Evolutionary conservation across 2,113 vertebrate species (phyloP), one percentile per base, ranked within the genome.

Genomic region (Amphilophus citrinellus): DNA sequence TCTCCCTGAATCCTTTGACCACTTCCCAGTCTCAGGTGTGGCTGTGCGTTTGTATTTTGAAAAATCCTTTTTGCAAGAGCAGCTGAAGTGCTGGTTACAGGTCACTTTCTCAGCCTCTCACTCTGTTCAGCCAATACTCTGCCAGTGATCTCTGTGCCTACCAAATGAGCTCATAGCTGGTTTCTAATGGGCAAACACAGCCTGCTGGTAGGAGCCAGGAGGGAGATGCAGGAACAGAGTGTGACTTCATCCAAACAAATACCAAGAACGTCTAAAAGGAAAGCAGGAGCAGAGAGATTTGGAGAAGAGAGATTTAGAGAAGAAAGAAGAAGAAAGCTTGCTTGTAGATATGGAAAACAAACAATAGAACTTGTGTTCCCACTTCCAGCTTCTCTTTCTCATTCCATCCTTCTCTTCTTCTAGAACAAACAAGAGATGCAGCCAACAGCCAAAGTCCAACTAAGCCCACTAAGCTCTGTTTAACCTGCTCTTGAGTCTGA

Each of bases 391-490:
- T 73, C 66, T 53, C 3, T 27, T 53, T 32, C 66, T 53, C 17
- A n/a, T 73, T 59, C 61, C 35, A 22, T 73, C 35, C 4, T 65
- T 32, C 13, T 73, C 66, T 61, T 27, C 76, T 24, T 78, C 30
- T 8, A 77, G 63, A 71, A 87, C 77, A 87, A 73, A 73, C 63
- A 68, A n/a, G 62, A 63, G 62, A 35, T 7, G 3, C 17, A 83
- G 84, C 82, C 85, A 85, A 8, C 82, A 85, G 80, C 85, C 80
- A 80, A 80, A 87, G 84, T 89, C 91, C 87, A 82, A 75, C 61
- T 89, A 53, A 89, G 24, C 53, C 42, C 62, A 59, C 5, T 89
- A 65, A 89, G 84, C 87, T 56, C 77, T 75, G 84, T 87, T 90
- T 73, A 85, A 84, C 84, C 87, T 77, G 77, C 32, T 85, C 79